phyloP scores from a whole-genome alignment of 2,888 invertebrate genomes.

The Flabesymbios commensalis region DNA sequence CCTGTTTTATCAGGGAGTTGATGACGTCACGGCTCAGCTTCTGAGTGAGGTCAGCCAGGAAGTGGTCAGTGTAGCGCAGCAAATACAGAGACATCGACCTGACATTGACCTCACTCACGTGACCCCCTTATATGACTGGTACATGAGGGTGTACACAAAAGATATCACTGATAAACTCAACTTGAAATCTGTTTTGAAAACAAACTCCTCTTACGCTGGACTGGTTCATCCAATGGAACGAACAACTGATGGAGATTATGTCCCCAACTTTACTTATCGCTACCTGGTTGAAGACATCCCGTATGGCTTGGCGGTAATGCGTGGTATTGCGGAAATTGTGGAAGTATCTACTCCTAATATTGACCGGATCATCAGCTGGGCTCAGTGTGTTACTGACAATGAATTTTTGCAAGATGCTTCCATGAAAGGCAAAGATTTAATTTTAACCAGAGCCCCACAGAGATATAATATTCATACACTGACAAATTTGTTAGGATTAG shows the following conservation, averaged over 20 bases:
- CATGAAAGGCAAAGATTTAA: constrained; percentile 42
- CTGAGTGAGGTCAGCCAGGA: constrained; percentile 43
- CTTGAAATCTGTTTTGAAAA: constrained; percentile 36
- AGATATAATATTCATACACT: too few species aligned
- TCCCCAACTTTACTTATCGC: constrained; percentile 32
- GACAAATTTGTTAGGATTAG: too few species aligned
- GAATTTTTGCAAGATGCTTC: constrained; percentile 40
- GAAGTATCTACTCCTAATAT: constrained; percentile 34
- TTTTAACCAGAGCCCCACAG: constrained; percentile 43
- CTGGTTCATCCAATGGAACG: constrained; percentile 37
- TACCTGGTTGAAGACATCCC: constrained; percentile 45
- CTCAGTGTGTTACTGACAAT: constrained; percentile 44
- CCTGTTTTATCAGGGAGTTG: constrained; percentile 47
- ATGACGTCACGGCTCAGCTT: constrained; percentile 36
- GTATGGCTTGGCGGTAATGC: constrained; percentile 42
- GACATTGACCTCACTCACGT: constrained; percentile 16
- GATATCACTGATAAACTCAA: constrained; percentile 38
- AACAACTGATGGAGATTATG: constrained; percentile 5
- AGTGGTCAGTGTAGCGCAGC: constrained; percentile 38
- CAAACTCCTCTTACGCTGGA: constrained; percentile 41
- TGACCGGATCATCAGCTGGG: constrained; percentile 44
- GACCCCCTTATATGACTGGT: constrained; percentile 33
- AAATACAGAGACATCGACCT: neutral
- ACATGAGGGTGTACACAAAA: constrained; percentile 38
- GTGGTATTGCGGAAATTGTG: constrained; percentile 40